Evolutionary conservation across 2,888 invertebrate genomes (phyloP).

Genomic region (Platynereis dumerilii): DNA sequence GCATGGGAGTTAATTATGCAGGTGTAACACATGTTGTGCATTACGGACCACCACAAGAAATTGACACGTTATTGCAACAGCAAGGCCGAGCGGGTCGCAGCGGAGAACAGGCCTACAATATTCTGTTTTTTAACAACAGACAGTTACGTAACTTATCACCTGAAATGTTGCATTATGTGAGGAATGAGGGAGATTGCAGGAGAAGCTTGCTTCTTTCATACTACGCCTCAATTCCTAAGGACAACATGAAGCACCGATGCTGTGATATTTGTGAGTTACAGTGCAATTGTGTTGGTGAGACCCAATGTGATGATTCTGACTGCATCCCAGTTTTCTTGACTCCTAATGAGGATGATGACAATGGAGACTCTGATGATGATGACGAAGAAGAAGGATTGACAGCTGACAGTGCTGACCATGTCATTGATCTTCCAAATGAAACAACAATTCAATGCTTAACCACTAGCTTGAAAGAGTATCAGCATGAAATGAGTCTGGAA

Average conservation of each 20-base stretch:
- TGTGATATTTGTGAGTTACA: constrained; percentile 1
- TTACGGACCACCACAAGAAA: constrained; percentile 31
- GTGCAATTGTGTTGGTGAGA: background rate
- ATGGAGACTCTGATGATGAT: too few species aligned
- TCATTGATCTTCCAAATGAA: too few species aligned
- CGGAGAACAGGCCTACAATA: constrained; percentile 28
- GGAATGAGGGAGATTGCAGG: background rate
- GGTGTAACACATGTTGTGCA: constrained; percentile 30
- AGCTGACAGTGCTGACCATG: too few species aligned
- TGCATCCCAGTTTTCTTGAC: too few species aligned
- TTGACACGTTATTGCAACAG: constrained; percentile 37
- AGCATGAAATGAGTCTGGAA: too few species aligned
- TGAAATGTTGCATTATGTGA: constrained; percentile 2
- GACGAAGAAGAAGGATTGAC: too few species aligned
- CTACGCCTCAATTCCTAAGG: background rate
- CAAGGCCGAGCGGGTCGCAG: constrained; percentile 36
- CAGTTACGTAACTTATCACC: background rate
- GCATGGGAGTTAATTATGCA: constrained; percentile 34
- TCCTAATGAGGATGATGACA: too few species aligned
- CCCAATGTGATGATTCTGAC: too few species aligned
- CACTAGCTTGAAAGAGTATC: too few species aligned
- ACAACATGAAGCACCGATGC: background rate
- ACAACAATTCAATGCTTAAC: too few species aligned
- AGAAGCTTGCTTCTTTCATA: background rate
- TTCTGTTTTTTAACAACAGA: constrained; percentile 24